A percentile compares a stretch with the other conserved stretches of the same genome.
These are phyloP conservation scores for Tiliacea citrago DNA, from an alignment of 2,888 invertebrate genomes.

Conservation along the genomic window DNA sequence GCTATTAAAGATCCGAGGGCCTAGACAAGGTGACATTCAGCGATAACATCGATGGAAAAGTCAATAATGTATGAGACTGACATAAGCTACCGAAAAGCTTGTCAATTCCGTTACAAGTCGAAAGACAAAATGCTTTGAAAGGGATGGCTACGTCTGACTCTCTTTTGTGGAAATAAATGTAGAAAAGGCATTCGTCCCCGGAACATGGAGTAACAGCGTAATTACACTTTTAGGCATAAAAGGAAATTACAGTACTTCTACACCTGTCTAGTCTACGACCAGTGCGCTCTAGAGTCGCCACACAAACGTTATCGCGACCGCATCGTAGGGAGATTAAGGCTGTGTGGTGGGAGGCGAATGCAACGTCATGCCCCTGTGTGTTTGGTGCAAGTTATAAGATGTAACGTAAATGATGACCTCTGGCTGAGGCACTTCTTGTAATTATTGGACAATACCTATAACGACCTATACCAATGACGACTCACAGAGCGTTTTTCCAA, in stretches of 20 bases:
- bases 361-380: conserved; percentile 86
- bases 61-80: neutral
- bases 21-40: neutral
- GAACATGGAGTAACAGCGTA: neutral
- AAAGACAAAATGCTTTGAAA: neutral
- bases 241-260: conserved; percentile 17
- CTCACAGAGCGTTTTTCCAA: too few species aligned
- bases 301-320: conserved; percentile 84
- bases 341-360: conserved; percentile 82
- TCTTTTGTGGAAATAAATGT: neutral
- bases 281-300: conserved; percentile 72
- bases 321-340: conserved; percentile 87
- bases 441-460: neutral
- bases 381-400: conserved; percentile 70
- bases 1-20: neutral
- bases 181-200: neutral
- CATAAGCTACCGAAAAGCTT: too few species aligned
- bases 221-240: conserved; percentile 29
- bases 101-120: neutral
- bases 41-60: neutral
- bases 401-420: neutral
- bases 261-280: conserved; percentile 48
- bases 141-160: neutral
- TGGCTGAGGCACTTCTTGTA: neutral
- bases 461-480: too few species aligned